These are phyloP conservation scores for Solea solea DNA, from an alignment of 2,113 vertebrate species.

Conservation along the genomic window DNA sequence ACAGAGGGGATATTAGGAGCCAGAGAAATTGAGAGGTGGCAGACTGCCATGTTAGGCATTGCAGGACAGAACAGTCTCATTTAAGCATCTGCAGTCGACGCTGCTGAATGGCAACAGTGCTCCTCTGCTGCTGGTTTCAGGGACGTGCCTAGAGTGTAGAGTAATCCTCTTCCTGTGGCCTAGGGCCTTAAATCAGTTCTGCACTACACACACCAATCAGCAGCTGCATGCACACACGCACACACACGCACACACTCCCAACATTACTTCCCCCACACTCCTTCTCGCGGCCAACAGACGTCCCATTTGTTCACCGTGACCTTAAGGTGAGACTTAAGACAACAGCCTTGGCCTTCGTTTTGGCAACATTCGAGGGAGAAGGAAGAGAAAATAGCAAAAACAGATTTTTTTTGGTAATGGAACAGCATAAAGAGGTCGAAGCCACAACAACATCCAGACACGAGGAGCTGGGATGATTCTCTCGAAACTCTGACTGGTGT, in stretches of 20 bases:
- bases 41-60: conserved; percentile 65
- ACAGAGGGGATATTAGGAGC: conserved; percentile 33
- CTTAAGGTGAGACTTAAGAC: conserved; percentile 45
- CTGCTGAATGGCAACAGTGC: conserved; percentile 79
- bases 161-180: conserved; percentile 75
- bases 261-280: conserved; percentile 31
- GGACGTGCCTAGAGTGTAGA: conserved; percentile 80
- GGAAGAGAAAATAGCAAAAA: not conserved
- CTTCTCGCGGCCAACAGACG: conserved; percentile 53
- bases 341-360: conserved; percentile 50
- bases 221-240: conserved; percentile 72
- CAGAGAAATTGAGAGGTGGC: conserved; percentile 61
- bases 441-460: conserved; percentile 30
- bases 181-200: conserved; percentile 79
- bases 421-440: not conserved
- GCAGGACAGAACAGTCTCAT: conserved; percentile 81
- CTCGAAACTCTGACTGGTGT: conserved; percentile 43
- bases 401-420: conserved; percentile 13
- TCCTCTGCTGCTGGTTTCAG: conserved; percentile 78
- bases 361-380: conserved; percentile 9
- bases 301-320: conserved; percentile 55
- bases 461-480: conserved; percentile 27
- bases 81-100: conserved; percentile 75
- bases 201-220: conserved; percentile 69
- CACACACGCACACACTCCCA: conserved; percentile 50